Conservation (phyloP, 2,113 vertebrate genomes). For the Oplegnathus fasciatus region DNA sequence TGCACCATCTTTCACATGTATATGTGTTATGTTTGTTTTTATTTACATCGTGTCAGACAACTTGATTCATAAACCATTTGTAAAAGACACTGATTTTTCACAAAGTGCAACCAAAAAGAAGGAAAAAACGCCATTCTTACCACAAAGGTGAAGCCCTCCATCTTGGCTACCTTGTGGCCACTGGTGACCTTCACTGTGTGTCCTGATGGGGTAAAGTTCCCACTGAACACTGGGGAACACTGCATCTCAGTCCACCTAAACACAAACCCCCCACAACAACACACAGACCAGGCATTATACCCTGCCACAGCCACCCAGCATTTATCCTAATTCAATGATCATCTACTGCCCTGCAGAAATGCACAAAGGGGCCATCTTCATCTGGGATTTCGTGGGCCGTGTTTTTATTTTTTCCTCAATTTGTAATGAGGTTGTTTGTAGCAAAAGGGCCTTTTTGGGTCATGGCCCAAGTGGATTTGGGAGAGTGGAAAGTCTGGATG, state of each 20-base stretch:
- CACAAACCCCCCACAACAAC: constrained; percentile 66
- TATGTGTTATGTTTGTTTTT: neutral
- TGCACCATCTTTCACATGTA: neutral
- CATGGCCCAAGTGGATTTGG: constrained; percentile 49
- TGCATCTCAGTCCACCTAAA: constrained; percentile 88
- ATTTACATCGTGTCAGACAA: neutral
- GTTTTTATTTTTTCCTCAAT: constrained; percentile 32
- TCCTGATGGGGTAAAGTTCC: constrained; percentile 85
- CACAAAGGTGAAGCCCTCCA: constrained; percentile 90
- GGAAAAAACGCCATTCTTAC: constrained; percentile 81
- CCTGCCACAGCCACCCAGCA: constrained; percentile 33
- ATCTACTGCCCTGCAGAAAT: constrained; percentile 55
- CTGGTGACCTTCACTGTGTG: constrained; percentile 88
- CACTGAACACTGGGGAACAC: constrained; percentile 85
- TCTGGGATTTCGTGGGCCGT: constrained; percentile 33
- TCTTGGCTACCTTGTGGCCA: constrained; percentile 81
- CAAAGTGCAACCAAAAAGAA: neutral
- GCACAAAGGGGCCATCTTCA: constrained; percentile 70
- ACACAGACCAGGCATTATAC: constrained; percentile 68
- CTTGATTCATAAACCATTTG: neutral
- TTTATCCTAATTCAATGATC: constrained; percentile 80
- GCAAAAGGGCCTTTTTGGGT: constrained; percentile 58
- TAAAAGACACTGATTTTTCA: neutral
- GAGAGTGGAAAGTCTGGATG: constrained; percentile 60
- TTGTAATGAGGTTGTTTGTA: constrained; percentile 64